Conservation (phyloP, 2,888 invertebrate genomes). For the Prosapia bicincta region DNA sequence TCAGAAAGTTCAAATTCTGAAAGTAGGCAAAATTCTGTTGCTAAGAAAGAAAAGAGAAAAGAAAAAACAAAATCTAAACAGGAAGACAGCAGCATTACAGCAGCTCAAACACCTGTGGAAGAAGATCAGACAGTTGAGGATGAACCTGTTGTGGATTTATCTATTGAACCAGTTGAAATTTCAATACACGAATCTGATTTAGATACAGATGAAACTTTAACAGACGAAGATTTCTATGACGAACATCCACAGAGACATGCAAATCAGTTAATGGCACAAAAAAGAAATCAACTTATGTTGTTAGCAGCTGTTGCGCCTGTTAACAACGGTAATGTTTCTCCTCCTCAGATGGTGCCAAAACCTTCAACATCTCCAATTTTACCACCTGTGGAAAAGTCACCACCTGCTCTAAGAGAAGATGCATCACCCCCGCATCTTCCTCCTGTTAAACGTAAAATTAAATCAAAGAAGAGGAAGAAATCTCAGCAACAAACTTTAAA, state of each 20-base stretch:
- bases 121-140: conserved; percentile 47
- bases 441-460: conserved; percentile 51
- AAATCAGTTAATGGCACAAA: conserved; percentile 68
- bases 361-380: conserved; percentile 8
- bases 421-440: conserved; percentile 36
- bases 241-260: conserved; percentile 73
- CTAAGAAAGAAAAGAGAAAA: conserved; percentile 51
- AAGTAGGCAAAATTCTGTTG: conserved; percentile 51
- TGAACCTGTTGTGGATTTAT: conserved; percentile 44
- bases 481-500: conserved; percentile 22
- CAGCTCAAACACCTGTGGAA: conserved; percentile 1
- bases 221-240: conserved; percentile 86
- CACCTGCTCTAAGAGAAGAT: conserved; percentile 2
- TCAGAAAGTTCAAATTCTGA: conserved; percentile 61
- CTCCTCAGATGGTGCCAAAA: conserved; percentile 9
- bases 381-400: neutral
- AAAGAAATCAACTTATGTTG: conserved; percentile 56
- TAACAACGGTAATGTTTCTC: conserved; percentile 44
- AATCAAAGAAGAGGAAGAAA: conserved; percentile 66
- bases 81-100: conserved; percentile 29
- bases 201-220: conserved; percentile 80
- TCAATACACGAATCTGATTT: conserved; percentile 76
- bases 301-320: conserved; percentile 55
- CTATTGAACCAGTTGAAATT: conserved; percentile 53
- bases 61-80: conserved; percentile 45